Evolutionary conservation across 2,113 vertebrate species (phyloP).

Genomic region (Axis porcinus): DNA sequence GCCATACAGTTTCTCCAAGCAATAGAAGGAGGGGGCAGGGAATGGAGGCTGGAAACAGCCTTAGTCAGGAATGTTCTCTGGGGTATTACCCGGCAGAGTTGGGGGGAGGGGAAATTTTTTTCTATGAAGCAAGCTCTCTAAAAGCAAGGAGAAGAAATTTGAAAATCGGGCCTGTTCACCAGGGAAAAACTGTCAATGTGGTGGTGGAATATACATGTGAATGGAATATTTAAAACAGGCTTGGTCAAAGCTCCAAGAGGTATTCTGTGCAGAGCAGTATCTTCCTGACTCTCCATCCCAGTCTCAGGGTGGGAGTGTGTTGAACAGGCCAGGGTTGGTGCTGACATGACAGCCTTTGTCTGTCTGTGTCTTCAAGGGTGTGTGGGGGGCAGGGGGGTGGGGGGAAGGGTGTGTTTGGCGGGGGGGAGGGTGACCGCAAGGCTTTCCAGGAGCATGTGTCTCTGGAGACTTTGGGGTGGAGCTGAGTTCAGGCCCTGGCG

Average conservation of each 20-base stretch:
- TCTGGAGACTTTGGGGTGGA: not conserved
- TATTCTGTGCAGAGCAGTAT: not conserved
- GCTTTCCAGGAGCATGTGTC: constrained; percentile 21
- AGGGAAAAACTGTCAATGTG: not conserved
- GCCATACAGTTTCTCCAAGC: constrained; percentile 19
- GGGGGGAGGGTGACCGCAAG: not conserved
- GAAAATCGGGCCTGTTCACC: constrained; percentile 21
- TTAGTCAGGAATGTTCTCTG: constrained; percentile 33
- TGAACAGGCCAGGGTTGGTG: not conserved
- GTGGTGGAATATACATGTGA: not conserved
- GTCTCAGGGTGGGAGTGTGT: not conserved
- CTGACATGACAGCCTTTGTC: not conserved
- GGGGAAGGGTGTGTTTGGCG: not conserved
- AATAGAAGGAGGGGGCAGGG: not conserved
- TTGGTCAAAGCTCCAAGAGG: not conserved
- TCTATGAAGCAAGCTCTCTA: not conserved
- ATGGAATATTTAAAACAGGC: not conserved
- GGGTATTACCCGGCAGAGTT: not conserved
- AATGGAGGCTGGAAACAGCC: constrained; percentile 1
- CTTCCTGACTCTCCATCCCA: not conserved
- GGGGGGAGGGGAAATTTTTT: not conserved
- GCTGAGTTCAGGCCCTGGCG: constrained; percentile 68
- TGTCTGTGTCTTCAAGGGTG: not conserved
- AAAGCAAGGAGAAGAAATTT: constrained; percentile 6
- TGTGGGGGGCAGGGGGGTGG: not conserved